Percentiles rank a stretch among this genome's conserved stretches.
Evolutionary conservation across 1,140 invertebrate genomes (phyloP).

Genomic region (Trachymyrmex septentrionalis): DNA sequence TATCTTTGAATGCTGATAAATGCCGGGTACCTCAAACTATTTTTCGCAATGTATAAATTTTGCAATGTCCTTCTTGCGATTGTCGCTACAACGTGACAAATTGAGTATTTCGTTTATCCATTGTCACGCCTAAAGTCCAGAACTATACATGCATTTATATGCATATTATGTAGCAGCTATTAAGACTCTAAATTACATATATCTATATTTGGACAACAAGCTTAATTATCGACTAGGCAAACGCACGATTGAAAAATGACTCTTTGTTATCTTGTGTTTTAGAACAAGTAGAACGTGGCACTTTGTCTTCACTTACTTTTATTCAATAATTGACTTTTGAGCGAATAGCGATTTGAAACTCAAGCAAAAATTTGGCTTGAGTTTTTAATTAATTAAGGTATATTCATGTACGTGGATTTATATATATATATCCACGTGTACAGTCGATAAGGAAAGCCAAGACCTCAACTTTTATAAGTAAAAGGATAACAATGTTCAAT

Average conservation of each 20-base stretch:
- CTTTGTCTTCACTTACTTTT: conserved; percentile 1
- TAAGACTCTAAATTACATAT: neutral
- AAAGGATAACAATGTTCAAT: neutral
- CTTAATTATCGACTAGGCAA: conserved; percentile 67
- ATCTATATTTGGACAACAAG: conserved; percentile 44
- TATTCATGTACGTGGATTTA: neutral
- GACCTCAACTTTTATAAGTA: neutral
- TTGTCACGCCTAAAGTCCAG: neutral
- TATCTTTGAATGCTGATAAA: conserved; percentile 48
- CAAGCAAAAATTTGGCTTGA: neutral
- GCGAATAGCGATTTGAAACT: neutral
- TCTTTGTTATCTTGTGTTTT: conserved; percentile 49
- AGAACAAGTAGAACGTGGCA: neutral
- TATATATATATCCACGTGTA: too few species aligned
- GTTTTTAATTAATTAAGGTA: neutral
- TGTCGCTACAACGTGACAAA: neutral
- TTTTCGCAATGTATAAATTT: neutral
- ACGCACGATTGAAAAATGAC: conserved; percentile 26
- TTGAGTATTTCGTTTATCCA: neutral
- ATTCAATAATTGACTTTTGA: neutral
- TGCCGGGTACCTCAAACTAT: conserved; percentile 11
- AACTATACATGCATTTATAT: neutral
- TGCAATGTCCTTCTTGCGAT: neutral
- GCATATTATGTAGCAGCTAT: neutral
- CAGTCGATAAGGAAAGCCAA: neutral